Evolutionary conservation across 2,113 vertebrate genomes (phyloP), one percentile per base, ranked within the genome.

Genomic region (Lontra canadensis): DNA sequence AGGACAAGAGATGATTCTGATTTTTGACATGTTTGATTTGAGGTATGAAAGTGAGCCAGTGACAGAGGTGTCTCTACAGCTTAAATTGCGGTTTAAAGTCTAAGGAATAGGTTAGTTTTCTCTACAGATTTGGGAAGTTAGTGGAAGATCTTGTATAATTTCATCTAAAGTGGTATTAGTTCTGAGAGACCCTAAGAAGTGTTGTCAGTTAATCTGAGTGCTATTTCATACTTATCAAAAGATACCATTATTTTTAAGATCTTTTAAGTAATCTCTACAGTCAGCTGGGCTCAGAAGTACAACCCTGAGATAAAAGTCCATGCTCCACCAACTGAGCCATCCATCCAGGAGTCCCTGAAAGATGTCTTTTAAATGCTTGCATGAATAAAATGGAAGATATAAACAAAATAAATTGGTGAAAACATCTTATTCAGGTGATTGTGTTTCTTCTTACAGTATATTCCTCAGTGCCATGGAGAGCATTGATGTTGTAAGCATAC

Each of bases 391-490:
- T 90, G 31, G 76, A 76, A 97, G 95, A 49, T 67, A 8, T 2
- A 97, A 88, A 76, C 52, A 85, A 91, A 91, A 52, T 65, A 89
- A 82, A 59, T 67, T 80, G n/a, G n/a, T 89, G 83, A 61, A 67
- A 63, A 81, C 36, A 74, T 85, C 42, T 92, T 95, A 39, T 59
- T 95, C 47, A 92, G 52, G 20, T 88, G 49, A 89, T 78, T 65
- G 13, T 90, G 25, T 87, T 79, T 89, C 9, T 95, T 90, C 13
- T 95, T 34, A 88, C 1, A 26, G 0, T 69, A 90, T 87, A 23
- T 78, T 87, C 20, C 9, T 92, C 7, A 82, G 31, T 92, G 39
- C 31, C 76, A 36, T 39, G 87, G 83, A 85, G 80, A 84, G n/a
- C 84, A 82, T 86, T 90, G 65, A 61, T 81, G 34, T 57, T 89